Evolutionary conservation across 2,797 vertebrate genomes (phyloP), one percentile per base, ranked within the genome.

Genomic region (Echiichthys vipera): DNA sequence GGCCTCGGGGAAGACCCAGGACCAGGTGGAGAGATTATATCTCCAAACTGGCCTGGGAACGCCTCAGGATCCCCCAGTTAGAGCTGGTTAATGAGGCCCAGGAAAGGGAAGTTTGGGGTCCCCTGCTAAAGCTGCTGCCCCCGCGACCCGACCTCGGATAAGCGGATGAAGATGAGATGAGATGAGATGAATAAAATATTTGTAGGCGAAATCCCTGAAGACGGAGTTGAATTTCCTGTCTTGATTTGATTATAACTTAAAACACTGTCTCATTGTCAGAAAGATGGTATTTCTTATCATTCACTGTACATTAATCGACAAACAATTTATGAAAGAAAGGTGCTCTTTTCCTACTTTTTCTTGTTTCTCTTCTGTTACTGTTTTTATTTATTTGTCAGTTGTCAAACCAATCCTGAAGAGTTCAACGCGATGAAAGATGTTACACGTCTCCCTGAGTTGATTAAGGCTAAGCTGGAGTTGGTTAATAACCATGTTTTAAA

Each of bases 251-350:
- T 85, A 37, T 78, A 66, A 56, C 42, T 57, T 61, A 12, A 64
- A 69, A 65, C 27, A 55, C 36, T 13, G 11, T 61, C 51, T 68
- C 29, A 18, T 66, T 93, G 91, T 87, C 92, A 93, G 94, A 89
- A 94, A 92, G 92, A 94, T 94, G 95, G 93, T 93, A 93, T 92
- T 93, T 78, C 65, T 68, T 63, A 29, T 74, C 51, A 61, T 76
- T 47, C 13, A 46, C 67, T 86, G 77, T 78, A 82, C 77, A 81
- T 74, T 69, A 46, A 65, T 73, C 57, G 58, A 82, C 90, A 81
- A 87, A 94, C 93, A 94, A 94, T 91, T 93, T 93, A 93, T 95
- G 92, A 92, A 94, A 94, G 89, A 91, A 95, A 95, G 95, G 95
- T 96, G 95, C 95, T 97, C 93, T 95, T 96, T 94, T 95, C 63